A percentile compares a stretch with the other conserved stretches of the same genome.
These are phyloP conservation scores for Dicentrarchus labrax DNA, from an alignment of 2,113 vertebrate species.

Conservation along the genomic window DNA sequence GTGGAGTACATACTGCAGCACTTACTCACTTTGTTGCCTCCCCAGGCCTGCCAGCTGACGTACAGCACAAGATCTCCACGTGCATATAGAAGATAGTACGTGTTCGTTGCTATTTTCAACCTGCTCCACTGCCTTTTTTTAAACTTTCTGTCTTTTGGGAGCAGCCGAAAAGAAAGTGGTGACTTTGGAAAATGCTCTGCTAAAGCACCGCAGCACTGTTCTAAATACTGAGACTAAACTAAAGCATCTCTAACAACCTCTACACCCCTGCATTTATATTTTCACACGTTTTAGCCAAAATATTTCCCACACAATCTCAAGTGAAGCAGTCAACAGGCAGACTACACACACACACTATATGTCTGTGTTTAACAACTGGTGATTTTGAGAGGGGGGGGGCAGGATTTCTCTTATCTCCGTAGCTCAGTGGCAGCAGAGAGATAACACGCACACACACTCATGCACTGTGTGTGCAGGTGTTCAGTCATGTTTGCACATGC, in stretches of 20 bases:
- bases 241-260: background rate
- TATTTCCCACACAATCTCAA: background rate
- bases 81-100: background rate
- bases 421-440: conserved; percentile 39
- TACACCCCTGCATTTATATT: background rate
- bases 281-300: background rate
- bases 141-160: conserved; percentile 19
- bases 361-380: conserved; percentile 14
- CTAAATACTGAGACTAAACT: background rate
- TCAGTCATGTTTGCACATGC: too few relatives aligned
- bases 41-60: background rate
- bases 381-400: conserved; percentile 27
- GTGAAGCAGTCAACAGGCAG: conserved; percentile 7
- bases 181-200: conserved; percentile 11
- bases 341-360: background rate
- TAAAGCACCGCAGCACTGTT: background rate
- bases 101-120: conserved; percentile 12
- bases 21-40: background rate
- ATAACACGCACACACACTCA: conserved; percentile 23
- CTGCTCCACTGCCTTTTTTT: conserved; percentile 20
- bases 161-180: background rate
- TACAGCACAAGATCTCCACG: background rate
- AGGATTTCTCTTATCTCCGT: conserved; percentile 50
- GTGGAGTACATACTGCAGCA: background rate
- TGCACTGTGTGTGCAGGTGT: background rate